Conservation (phyloP, 2,113 vertebrate species). For the Vulpes ferrilata region DNA sequence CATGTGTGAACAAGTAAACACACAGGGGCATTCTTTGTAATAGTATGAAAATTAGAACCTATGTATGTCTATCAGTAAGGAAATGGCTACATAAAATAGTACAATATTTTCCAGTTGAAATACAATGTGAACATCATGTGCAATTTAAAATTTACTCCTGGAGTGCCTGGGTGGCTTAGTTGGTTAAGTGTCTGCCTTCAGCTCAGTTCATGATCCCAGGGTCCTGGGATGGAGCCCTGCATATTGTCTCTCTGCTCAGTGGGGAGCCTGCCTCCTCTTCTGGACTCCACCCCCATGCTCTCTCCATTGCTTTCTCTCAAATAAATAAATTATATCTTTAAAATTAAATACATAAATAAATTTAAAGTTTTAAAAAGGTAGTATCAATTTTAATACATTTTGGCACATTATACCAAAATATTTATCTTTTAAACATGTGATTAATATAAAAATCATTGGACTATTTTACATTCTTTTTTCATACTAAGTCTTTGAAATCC, state of each 20-base stretch:
- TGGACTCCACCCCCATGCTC: no score
- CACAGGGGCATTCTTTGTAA: not conserved
- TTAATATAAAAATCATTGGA: slow-evolving; percentile 29
- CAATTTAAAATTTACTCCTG: slow-evolving; percentile 37
- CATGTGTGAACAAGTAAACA: slow-evolving; percentile 6
- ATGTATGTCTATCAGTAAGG: not conserved
- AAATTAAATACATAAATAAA: no score
- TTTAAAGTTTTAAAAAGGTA: slow-evolving; percentile 35
- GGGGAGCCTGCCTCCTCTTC: no score
- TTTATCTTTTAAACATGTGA: not conserved
- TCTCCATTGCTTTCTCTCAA: no score
- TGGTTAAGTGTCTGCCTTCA: no score
- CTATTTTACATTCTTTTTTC: slow-evolving; percentile 16
- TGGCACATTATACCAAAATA: not conserved
- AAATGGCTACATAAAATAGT: slow-evolving; percentile 23
- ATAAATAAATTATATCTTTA: no score
- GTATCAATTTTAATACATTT: slow-evolving; percentile 25
- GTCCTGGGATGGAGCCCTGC: no score
- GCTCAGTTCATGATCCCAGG: no score
- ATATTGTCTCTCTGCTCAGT: no score
- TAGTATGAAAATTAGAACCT: not conserved
- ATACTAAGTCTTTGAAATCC: slow-evolving; percentile 11
- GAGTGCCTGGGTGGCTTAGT: no score
- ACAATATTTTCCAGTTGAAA: not conserved
- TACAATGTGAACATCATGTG: not conserved